Percentiles rank a stretch among this genome's conserved stretches.
Evolutionary conservation across 2,888 invertebrate genomes (phyloP).

Genomic region (Ephialtes manifestator): DNA sequence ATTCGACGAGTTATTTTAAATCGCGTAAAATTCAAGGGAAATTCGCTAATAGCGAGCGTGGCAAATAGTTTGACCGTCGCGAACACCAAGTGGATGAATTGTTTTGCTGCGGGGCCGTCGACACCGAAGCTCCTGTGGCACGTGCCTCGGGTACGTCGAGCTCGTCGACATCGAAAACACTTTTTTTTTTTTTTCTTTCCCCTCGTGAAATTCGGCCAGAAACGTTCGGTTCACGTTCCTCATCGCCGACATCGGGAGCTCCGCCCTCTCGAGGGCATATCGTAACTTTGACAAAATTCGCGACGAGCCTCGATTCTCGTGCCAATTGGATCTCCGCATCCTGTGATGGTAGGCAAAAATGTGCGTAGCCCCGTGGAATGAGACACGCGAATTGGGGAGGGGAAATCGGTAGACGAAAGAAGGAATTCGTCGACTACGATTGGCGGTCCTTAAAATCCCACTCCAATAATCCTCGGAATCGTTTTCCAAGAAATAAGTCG

Average conservation of each 20-base stretch:
- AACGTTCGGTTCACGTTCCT: constrained; percentile 11
- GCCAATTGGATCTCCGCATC: constrained; percentile 9
- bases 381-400: not conserved
- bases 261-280: constrained; percentile 43
- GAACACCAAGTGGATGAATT: constrained; percentile 44
- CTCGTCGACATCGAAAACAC: constrained; percentile 52
- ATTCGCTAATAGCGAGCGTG: not conserved
- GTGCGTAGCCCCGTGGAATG: not conserved
- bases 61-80: not conserved
- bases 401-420: constrained; percentile 1
- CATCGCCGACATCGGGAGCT: constrained; percentile 33
- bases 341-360: constrained; percentile 31
- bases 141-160: constrained; percentile 47
- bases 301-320: not conserved
- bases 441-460: constrained; percentile 38
- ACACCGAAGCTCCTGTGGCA: constrained; percentile 56
- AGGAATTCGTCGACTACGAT: constrained; percentile 6
- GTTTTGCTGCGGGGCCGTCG: constrained; percentile 66
- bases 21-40: not conserved
- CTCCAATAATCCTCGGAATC: constrained; percentile 32
- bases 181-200: no score
- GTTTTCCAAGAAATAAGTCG: constrained; percentile 61
- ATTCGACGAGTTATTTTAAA: no score
- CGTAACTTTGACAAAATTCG: constrained; percentile 15
- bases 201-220: constrained; percentile 1